A percentile compares a stretch with the other conserved stretches of the same genome.
phyloP scores from a whole-genome alignment of 2,113 vertebrate species.

The Mirounga angustirostris region DNA sequence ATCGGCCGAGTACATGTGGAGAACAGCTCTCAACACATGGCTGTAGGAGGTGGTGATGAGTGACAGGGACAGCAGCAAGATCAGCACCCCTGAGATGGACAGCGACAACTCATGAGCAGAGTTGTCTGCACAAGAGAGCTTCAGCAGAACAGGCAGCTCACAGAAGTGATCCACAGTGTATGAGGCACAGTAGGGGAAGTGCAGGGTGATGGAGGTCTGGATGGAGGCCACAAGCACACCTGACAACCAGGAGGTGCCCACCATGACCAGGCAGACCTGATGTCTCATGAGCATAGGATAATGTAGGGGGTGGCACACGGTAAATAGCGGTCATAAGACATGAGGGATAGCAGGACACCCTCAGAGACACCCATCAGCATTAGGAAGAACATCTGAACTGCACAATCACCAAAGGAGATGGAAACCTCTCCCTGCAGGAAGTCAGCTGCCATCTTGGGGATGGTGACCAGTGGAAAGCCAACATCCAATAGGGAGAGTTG shows the following conservation, averaged over 20 bases:
- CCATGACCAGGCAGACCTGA: conserved; percentile 61
- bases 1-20: conserved; percentile 1
- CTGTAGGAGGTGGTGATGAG: conserved; percentile 46
- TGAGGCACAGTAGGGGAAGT: conserved; percentile 62
- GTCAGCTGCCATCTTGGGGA: conserved; percentile 61
- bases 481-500: conserved; percentile 76
- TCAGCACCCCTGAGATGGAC: conserved; percentile 25
- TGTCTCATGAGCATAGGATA: conserved; percentile 70
- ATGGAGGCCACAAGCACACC: conserved; percentile 50
- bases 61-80: conserved; percentile 48
- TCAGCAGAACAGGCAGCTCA: conserved; percentile 56
- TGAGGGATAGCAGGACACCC: conserved; percentile 62
- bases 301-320: conserved; percentile 69
- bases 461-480: conserved; percentile 67
- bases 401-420: conserved; percentile 65
- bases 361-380: conserved; percentile 66
- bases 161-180: conserved; percentile 59
- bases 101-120: background rate
- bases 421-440: background rate
- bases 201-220: conserved; percentile 38
- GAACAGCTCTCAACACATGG: background rate
- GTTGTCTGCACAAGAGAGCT: conserved; percentile 28
- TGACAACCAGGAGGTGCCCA: background rate
- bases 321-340: conserved; percentile 78
- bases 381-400: conserved; percentile 75